Conservation (phyloP, 2,113 vertebrate species). For the Hipposideros armiger region DNA sequence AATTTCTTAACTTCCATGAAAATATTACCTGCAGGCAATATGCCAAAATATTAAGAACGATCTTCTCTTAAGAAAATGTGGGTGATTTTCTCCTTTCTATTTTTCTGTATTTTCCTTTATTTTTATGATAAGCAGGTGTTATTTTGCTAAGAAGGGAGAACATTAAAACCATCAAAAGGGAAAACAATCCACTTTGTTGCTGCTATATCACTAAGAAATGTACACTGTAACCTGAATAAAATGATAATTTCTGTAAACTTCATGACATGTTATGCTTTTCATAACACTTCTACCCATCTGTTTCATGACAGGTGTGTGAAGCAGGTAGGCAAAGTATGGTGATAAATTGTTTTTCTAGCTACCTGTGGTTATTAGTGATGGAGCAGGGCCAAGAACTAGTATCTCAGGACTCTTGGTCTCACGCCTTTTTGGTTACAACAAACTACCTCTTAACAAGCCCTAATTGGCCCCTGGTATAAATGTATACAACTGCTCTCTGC, state of each 20-base stretch:
- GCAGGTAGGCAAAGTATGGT: not conserved
- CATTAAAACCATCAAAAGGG: not conserved
- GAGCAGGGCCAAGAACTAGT: not conserved
- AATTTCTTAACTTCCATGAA: constrained; percentile 10
- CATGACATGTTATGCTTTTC: not conserved
- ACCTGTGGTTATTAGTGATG: not conserved
- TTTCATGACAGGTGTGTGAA: not conserved
- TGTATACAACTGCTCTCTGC: not conserved
- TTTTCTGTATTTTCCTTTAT: not conserved
- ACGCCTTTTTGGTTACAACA: not conserved
- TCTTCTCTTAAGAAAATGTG: not conserved
- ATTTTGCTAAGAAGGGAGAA: not conserved
- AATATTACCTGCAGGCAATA: constrained; percentile 39
- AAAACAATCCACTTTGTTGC: not conserved
- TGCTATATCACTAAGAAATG: not conserved
- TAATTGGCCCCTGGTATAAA: not conserved
- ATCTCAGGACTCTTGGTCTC: not conserved
- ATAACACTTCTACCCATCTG: not conserved
- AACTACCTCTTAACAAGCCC: not conserved
- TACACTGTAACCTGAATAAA: not conserved
- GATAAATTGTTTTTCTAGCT: not conserved
- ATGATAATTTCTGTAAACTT: constrained; percentile 22
- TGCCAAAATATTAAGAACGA: constrained; percentile 7
- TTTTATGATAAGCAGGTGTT: not conserved
- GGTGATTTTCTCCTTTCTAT: not conserved